phyloP scores from a whole-genome alignment of 2,888 invertebrate species.

The Agriotes lineatus region DNA sequence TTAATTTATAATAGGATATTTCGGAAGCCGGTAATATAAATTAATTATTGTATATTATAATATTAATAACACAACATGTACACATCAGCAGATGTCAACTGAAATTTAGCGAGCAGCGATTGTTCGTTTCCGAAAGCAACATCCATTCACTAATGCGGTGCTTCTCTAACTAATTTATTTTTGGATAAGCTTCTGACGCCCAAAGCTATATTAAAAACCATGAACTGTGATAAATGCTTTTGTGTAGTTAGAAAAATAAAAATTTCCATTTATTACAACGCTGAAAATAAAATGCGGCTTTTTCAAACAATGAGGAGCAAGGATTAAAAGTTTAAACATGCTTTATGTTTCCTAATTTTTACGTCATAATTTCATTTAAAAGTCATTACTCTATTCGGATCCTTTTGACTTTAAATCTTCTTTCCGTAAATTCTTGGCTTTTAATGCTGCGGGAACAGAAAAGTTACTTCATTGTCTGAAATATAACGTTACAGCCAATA shows the following conservation, averaged over 20 bases:
- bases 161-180: conserved; percentile 24
- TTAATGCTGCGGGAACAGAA: not conserved
- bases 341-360: conserved; percentile 15
- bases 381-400: conserved; percentile 3
- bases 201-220: conserved; percentile 18
- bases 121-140: conserved; percentile 19
- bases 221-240: conserved; percentile 12
- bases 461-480: not conserved
- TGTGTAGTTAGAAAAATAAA: conserved; percentile 20
- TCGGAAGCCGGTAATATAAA: no score
- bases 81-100: no score
- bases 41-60: no score
- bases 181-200: conserved; percentile 32
- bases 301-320: conserved; percentile 10
- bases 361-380: conserved; percentile 10
- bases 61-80: no score
- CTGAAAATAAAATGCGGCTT: conserved; percentile 9
- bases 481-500: not conserved
- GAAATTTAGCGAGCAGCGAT: conserved; percentile 10
- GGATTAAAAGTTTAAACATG: conserved; percentile 16
- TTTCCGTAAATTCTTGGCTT: not conserved
- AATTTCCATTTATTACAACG: not conserved
- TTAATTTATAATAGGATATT: no score
- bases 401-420: conserved; percentile 6
- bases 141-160: conserved; percentile 7